phyloP scores from a whole-genome alignment of 2,797 vertebrate species.

The Vultur gryphus region DNA sequence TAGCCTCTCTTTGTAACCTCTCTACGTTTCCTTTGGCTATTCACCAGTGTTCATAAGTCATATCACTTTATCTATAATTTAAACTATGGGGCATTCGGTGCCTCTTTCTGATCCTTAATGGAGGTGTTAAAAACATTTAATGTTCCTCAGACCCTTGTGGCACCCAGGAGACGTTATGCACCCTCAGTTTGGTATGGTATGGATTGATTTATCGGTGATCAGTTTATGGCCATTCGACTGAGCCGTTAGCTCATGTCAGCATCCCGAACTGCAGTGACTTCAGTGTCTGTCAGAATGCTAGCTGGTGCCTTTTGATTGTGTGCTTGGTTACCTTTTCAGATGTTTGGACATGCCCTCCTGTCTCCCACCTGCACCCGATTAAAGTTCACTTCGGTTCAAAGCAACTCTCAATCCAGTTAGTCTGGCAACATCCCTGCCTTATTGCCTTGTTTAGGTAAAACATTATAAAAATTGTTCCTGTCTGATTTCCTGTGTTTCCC shows the following conservation, averaged over 20 bases:
- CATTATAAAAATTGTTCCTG: conserved; percentile 41
- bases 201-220: not conserved
- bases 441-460: conserved; percentile 64
- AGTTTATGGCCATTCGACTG: not conserved
- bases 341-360: not conserved
- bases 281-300: not conserved
- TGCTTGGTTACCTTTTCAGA: not conserved
- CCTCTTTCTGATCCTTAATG: not conserved
- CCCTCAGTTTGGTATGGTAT: not conserved
- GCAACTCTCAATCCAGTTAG: not conserved
- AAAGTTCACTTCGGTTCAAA: conserved; percentile 30
- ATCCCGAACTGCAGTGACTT: not conserved
- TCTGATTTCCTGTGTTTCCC: conserved; percentile 51
- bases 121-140: not conserved
- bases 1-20: not conserved
- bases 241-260: not conserved
- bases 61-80: not conserved
- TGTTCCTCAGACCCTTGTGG: not conserved
- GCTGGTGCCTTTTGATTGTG: not conserved
- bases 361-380: not conserved
- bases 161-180: not conserved
- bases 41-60: not conserved
- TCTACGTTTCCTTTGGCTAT: not conserved
- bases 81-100: not conserved
- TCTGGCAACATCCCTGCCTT: conserved; percentile 39